Evolutionary conservation across 2,797 vertebrate genomes (phyloP), one percentile per base, ranked within the genome.

Genomic region (Eospalax fontanierii): DNA sequence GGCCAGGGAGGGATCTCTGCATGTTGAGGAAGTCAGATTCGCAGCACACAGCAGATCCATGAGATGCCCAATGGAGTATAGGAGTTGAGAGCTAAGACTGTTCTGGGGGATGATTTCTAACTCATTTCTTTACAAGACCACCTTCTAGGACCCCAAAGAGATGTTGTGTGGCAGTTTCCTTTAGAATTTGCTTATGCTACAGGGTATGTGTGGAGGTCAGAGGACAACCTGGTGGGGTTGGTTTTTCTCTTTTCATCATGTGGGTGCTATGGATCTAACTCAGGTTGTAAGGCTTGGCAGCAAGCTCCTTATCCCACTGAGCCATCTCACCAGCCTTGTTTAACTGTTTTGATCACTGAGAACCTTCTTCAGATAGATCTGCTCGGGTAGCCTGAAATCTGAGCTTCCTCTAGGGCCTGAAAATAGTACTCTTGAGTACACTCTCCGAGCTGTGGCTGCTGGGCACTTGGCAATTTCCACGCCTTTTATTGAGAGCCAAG

Each of bases 41-140:
- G 16, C 24, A 59, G 21, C 4, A 1, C 0, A 0, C 24, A 38
- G 54, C 21, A 2, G 74, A 66, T 73, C 63, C 19, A 0, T 0
- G 40, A 40, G 65, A 24, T 19, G n/a, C 10, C 12, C 21, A 0
- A 3, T 46, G 14, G 35, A 21, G 50, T 73, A 18, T 16, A 4
- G 78, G 8, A 38, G 3, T 3, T n/a, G 14, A 1, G 0, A 22
- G 33, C 33, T 3, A 7, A 33, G 8, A 50, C 61, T 46, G 10
- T 76, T 33, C 2, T 26, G 24, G 0, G 22, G 40, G 24, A 1
- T 22, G 35, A 12, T 14, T 61, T 6, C 43, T 71, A 3, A 43
- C 15, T 71, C 57, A 59, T 15, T 82, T 59, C 50, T 50, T n/a
- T 11, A 18, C 43, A 82, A 78, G 46, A 24, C 43, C 5, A 2